These are phyloP conservation scores for Coelogynopora nodosa DNA, from an alignment of 2,888 invertebrate species.

Conservation along the genomic window DNA sequence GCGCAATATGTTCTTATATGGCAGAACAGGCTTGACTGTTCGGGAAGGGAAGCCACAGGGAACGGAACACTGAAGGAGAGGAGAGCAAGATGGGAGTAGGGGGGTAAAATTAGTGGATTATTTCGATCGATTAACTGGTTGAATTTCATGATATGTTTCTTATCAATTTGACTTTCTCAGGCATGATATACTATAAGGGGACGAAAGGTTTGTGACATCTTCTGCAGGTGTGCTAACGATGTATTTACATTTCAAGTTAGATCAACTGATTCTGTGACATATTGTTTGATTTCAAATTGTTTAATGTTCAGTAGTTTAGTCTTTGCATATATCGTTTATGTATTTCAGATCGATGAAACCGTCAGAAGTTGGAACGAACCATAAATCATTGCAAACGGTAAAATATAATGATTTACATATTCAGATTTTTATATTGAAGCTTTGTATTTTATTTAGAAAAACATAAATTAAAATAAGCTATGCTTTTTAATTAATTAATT, in stretches of 20 bases:
- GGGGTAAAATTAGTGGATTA: not conserved
- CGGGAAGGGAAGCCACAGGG: not conserved
- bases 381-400: not conserved
- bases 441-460: too few species aligned
- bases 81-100: not conserved
- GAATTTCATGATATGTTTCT: constrained; percentile 28
- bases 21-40: not conserved
- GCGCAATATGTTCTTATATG: not conserved
- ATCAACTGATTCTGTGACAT: not conserved
- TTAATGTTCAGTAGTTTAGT: too few species aligned
- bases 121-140: constrained; percentile 28
- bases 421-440: too few species aligned
- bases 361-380: not conserved
- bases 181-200: not conserved
- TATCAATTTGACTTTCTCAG: not conserved
- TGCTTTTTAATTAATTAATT: too few species aligned
- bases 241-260: not conserved
- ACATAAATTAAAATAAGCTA: too few species aligned
- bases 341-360: not conserved
- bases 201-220: not conserved
- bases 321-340: not conserved
- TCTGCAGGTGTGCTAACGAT: not conserved
- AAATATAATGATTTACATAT: too few species aligned
- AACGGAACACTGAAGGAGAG: not conserved
- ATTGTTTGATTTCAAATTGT: not conserved